Evolutionary conservation across 2,888 invertebrate genomes (phyloP).

Genomic region (Dryomyza anilis): DNA sequence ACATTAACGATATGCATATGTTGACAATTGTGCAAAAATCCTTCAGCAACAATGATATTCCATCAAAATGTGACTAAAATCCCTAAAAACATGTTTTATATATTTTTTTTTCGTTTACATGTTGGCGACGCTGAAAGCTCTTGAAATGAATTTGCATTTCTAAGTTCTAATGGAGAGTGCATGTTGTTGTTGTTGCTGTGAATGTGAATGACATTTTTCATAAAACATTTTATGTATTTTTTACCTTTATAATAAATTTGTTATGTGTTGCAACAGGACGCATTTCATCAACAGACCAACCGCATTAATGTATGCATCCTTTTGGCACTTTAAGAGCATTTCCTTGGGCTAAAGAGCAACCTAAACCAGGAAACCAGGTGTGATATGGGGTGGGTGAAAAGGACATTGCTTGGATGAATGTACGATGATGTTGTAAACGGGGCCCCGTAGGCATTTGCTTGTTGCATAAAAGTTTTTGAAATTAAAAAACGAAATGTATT

Average conservation of each 20-base stretch:
- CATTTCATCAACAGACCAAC: not conserved
- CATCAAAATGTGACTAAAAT: conserved; percentile 2
- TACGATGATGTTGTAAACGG: not conserved
- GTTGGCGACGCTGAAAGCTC: not conserved
- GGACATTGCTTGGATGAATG: too few relatives aligned
- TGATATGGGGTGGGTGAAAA: not conserved
- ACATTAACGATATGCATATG: not conserved
- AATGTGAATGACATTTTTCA: conserved; percentile 5
- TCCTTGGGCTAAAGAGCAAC: not conserved
- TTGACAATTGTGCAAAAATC: conserved; percentile 2
- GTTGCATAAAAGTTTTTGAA: not conserved
- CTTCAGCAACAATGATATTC: conserved; percentile 1
- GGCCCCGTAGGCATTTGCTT: too few relatives aligned
- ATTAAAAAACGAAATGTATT: not conserved
- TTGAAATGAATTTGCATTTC: conserved; percentile 20
- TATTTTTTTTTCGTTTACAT: not conserved
- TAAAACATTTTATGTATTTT: conserved; percentile 5
- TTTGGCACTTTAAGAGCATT: conserved; percentile 11
- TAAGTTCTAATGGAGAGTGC: conserved; percentile 1
- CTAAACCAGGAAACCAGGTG: not conserved
- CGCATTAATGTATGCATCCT: conserved; percentile 23
- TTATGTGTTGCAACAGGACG: not conserved
- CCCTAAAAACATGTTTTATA: conserved; percentile 10
- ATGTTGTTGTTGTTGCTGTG: not conserved
- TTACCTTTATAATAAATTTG: not conserved